Evolutionary conservation across 1,140 invertebrate genomes (phyloP).

Genomic region (Nasonia giraulti): DNA sequence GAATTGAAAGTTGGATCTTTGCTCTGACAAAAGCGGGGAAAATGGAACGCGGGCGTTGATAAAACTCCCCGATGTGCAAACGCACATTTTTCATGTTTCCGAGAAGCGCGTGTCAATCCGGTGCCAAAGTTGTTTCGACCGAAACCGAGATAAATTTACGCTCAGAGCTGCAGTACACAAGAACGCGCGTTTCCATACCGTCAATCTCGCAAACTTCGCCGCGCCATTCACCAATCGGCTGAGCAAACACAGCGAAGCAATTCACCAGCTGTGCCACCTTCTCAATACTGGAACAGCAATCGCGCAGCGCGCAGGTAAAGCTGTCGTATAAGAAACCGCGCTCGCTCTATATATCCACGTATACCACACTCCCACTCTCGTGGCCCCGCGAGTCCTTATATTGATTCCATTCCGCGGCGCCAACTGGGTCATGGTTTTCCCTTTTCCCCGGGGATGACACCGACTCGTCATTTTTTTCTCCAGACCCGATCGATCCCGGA

Average conservation of each 20-base stretch:
- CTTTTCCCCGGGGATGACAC: slow-evolving; percentile 33
- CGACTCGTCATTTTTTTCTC: not conserved
- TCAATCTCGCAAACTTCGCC: too few species aligned
- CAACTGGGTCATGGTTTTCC: slow-evolving; percentile 47
- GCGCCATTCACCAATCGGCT: too few species aligned
- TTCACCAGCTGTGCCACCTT: not conserved
- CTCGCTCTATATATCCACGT: not conserved
- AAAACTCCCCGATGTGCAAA: too few species aligned
- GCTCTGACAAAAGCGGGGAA: not conserved
- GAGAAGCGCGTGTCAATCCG: too few species aligned
- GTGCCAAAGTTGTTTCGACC: too few species aligned
- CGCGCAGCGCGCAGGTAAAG: not conserved
- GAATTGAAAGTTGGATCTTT: not conserved
- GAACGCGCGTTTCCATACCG: too few species aligned
- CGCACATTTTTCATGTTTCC: too few species aligned
- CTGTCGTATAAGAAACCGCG: not conserved
- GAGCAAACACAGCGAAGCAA: not conserved
- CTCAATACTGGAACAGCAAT: not conserved
- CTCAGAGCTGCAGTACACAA: too few species aligned
- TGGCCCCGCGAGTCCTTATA: not conserved
- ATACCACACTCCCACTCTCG: not conserved
- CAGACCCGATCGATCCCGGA: not conserved
- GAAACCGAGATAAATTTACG: too few species aligned
- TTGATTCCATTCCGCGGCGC: not conserved
- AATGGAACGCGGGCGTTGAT: not conserved